Evolutionary conservation across 2,797 vertebrate genomes (phyloP).

Genomic region (Masticophis lateralis): DNA sequence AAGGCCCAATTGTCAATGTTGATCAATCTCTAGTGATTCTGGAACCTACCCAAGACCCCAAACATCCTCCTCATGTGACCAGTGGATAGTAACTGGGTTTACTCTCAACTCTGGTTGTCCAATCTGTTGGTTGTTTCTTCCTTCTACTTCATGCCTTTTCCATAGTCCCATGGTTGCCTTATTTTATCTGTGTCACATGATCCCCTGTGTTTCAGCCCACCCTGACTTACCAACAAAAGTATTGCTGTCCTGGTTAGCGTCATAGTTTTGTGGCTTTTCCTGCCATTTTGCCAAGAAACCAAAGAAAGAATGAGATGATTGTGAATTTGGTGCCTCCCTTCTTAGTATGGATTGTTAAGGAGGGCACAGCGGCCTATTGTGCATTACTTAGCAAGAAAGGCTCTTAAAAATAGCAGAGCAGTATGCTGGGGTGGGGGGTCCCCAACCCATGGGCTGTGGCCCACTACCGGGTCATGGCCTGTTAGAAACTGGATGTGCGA

Average conservation of each 20-base stretch:
- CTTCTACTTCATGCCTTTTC: neutral
- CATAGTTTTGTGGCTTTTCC: neutral
- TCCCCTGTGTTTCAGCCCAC: neutral
- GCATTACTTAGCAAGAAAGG: neutral
- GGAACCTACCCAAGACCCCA: too few species aligned
- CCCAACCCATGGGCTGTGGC: too few species aligned
- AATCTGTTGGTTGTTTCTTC: neutral
- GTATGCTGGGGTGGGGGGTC: neutral
- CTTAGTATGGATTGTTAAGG: neutral
- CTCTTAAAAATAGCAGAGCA: neutral
- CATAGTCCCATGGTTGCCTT: neutral
- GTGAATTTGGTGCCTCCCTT: too few species aligned
- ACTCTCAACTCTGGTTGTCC: neutral
- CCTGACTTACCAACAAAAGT: neutral
- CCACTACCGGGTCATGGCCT: too few species aligned
- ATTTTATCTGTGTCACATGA: neutral
- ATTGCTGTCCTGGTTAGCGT: neutral
- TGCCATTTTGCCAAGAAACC: neutral
- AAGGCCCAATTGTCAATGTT: too few species aligned
- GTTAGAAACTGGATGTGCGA: too few species aligned
- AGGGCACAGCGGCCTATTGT: neutral
- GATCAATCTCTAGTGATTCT: neutral
- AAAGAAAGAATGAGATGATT: neutral
- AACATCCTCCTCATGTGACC: neutral
- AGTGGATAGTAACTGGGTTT: neutral